Base-by-base conservation (phyloP, 2,113 vertebrate genomes). In the Muntiacus reevesi region DNA sequence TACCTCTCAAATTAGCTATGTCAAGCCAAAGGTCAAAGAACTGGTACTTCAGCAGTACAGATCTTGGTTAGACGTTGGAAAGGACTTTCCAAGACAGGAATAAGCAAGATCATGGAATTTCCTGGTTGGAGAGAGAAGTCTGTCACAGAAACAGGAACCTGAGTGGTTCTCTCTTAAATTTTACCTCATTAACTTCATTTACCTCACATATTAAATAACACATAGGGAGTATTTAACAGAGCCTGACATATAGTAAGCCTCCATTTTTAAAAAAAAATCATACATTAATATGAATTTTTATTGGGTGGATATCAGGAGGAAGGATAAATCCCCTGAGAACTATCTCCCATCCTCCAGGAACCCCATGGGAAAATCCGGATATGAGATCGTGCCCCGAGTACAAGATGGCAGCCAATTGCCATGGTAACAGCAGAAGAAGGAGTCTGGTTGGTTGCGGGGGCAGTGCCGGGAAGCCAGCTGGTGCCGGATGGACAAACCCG, bases 401-500 rank as follows among this genome's bases (percentile, higher is more conserved):
- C 95, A 97, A 97, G 83, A 97, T 98, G 98, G 98, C 85, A 59
- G 96, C 97, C 93, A 64, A 50, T 96, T 86, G 91, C 95, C 91
- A 98, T 97, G 93, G 97, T 83, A 97, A 98, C 98, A 36, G 50
- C 90, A 54, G 83, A n/a, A 82, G 94, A 25, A 87, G 74, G 95
- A 81, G 94, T 52, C 88, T 78, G 78, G 94, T 45, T 95, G 96
- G 96, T 59, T 94, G 96, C 64, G 86, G 97, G 96, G 97, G 95
- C 19, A 17, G 97, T 33, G 55, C 95, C 8, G 78, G 90, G 57
- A 86, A 90, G 94, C 90, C 97, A 98, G 98, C 97, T 98, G 97
- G 98, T 97, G 95, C 97, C 97, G 97, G 98, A 95, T 98, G 98
- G 98, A 97, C 95, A 86, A 76, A 62, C 60, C 95, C 95, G 55